Percentiles rank a stretch among this genome's conserved stretches.
These are phyloP conservation scores for Philotrypesis tridentata DNA, from an alignment of 1,140 invertebrate genomes.

Conservation along the genomic window DNA sequence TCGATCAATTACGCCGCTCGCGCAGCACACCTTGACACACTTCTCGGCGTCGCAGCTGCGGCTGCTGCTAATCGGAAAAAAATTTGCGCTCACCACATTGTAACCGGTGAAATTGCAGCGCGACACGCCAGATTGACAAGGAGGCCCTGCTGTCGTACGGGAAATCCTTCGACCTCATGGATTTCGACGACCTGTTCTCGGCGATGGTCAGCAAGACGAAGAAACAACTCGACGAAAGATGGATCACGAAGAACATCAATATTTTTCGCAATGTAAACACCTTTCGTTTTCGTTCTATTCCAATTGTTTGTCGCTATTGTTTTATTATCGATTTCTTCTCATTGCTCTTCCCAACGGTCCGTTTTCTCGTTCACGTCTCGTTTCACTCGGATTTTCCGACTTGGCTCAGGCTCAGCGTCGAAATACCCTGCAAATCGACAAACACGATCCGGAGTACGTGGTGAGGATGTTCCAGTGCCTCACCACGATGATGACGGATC, in stretches of 20 bases:
- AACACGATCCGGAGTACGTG: slow-evolving; percentile 79
- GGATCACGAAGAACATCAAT: slow-evolving; percentile 76
- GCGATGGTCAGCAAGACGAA: slow-evolving; percentile 74
- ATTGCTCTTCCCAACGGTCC: no score
- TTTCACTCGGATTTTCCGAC: neutral
- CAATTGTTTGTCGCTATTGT: no score
- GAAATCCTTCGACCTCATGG: slow-evolving; percentile 74
- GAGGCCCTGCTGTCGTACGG: slow-evolving; percentile 67
- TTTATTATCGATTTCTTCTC: no score
- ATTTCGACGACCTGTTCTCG: slow-evolving; percentile 74
- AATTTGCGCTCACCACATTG: neutral
- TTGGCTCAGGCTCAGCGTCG: slow-evolving; percentile 80
- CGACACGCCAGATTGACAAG: slow-evolving; percentile 75
- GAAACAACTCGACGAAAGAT: slow-evolving; percentile 74
- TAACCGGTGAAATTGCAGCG: slow-evolving; percentile 62
- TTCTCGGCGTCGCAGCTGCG: no score
- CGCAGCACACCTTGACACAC: no score
- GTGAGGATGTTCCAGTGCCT: slow-evolving; percentile 89
- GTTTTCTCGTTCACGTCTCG: no score
- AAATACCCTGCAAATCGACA: slow-evolving; percentile 82
- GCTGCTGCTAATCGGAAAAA: neutral
- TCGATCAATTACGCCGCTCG: neutral
- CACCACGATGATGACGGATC: slow-evolving; percentile 89
- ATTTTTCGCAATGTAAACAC: slow-evolving; percentile 54
- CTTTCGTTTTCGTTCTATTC: neutral